These are phyloP conservation scores for Patella pellucida DNA, from an alignment of 2,888 invertebrate genomes.

Conservation along the genomic window DNA sequence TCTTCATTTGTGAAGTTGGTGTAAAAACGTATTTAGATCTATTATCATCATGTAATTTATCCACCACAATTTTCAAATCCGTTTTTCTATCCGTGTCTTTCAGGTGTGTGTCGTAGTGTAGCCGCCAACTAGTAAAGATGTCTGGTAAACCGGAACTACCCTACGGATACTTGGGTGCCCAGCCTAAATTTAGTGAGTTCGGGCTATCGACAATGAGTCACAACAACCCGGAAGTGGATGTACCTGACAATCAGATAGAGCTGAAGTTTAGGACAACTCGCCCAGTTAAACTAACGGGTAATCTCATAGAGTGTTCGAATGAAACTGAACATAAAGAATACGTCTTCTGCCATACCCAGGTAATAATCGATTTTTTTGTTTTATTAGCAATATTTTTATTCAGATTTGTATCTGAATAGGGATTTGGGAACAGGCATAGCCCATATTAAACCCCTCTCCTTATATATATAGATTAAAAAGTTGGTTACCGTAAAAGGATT, in stretches of 20 bases:
- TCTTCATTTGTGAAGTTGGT: too few relatives aligned
- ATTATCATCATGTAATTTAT: too few relatives aligned
- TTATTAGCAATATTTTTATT: too few relatives aligned
- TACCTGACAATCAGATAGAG: slow-evolving; percentile 48
- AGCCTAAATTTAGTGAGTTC: slow-evolving; percentile 56
- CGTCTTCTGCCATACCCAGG: slow-evolving; percentile 55
- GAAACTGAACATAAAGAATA: slow-evolving; percentile 46
- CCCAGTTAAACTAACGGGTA: slow-evolving; percentile 55
- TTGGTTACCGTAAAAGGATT: too few relatives aligned
- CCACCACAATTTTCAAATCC: background rate
- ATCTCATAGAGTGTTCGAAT: slow-evolving; percentile 45
- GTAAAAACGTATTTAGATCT: too few relatives aligned
- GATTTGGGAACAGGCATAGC: too few relatives aligned
- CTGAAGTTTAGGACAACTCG: slow-evolving; percentile 43
- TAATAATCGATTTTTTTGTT: too few relatives aligned
- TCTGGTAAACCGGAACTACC: slow-evolving; percentile 52
- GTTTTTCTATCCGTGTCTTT: background rate
- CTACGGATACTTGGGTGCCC: slow-evolving; percentile 56
- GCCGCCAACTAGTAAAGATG: slow-evolving; percentile 27
- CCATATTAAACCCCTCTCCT: too few relatives aligned
- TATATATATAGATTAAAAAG: too few relatives aligned
- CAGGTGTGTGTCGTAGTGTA: background rate
- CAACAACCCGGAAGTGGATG: slow-evolving; percentile 42
- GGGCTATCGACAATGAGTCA: slow-evolving; percentile 50
- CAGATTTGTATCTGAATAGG: too few relatives aligned